phyloP scores from a whole-genome alignment of 2,113 vertebrate genomes.

The Gavia stellata region DNA sequence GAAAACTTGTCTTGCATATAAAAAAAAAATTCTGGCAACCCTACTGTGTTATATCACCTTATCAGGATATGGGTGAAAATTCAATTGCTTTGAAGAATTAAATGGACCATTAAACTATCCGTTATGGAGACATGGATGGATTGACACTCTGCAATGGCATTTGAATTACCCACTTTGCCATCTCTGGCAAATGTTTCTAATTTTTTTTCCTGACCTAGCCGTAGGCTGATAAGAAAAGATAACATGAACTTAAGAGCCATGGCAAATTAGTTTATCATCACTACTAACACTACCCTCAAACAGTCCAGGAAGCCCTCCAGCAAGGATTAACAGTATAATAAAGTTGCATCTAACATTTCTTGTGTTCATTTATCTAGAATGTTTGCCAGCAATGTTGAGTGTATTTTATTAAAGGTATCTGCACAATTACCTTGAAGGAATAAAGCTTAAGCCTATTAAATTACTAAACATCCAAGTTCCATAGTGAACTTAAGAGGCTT shows the following conservation, averaged over 20 bases:
- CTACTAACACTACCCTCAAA: conserved; percentile 60
- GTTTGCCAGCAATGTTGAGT: conserved; percentile 43
- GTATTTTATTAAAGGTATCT: conserved; percentile 61
- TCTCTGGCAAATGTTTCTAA: conserved; percentile 55
- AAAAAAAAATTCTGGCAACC: neutral
- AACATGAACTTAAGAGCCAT: conserved; percentile 65
- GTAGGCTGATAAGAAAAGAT: conserved; percentile 70
- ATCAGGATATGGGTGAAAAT: conserved; percentile 14
- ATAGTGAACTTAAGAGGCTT: conserved; percentile 31
- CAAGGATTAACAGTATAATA: conserved; percentile 74
- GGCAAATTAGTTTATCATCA: conserved; percentile 71
- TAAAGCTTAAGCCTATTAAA: conserved; percentile 59
- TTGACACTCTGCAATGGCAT: conserved; percentile 24
- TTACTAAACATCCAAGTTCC: conserved; percentile 41
- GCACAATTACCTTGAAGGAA: conserved; percentile 64
- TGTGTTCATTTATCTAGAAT: conserved; percentile 65
- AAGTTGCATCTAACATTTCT: conserved; percentile 70
- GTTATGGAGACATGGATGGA: neutral
- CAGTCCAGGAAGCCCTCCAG: conserved; percentile 70
- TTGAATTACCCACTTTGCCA: conserved; percentile 30
- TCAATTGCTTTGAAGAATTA: conserved; percentile 52
- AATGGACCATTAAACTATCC: conserved; percentile 31
- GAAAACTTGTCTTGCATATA: neutral
- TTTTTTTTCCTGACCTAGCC: conserved; percentile 52
- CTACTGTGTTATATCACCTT: neutral